Evolutionary conservation across 2,888 invertebrate genomes (phyloP).

Genomic region (Leptura quadrifasciata): DNA sequence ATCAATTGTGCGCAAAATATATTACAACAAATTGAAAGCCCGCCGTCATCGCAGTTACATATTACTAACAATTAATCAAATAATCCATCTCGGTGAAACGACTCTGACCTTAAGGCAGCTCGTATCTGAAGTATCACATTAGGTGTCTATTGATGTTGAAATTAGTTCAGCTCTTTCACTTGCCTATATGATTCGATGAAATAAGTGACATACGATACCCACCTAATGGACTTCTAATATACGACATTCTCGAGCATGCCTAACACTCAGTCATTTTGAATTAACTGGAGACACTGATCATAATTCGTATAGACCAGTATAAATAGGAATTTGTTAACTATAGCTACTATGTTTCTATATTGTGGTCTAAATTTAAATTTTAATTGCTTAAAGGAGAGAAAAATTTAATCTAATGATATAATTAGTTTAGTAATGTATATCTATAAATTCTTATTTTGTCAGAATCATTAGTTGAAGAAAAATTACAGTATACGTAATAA

Average conservation of each 20-base stretch:
- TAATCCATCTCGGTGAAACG: slow-evolving; percentile 11
- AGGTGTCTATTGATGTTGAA: slow-evolving; percentile 26
- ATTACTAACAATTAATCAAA: slow-evolving; percentile 34
- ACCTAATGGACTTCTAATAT: slow-evolving; percentile 19
- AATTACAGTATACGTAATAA: too few species aligned
- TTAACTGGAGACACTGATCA: slow-evolving; percentile 1
- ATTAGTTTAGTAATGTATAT: too few species aligned
- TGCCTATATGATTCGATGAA: slow-evolving; percentile 27
- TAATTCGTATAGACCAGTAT: background rate
- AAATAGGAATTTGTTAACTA: too few species aligned
- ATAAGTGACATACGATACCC: slow-evolving; percentile 12
- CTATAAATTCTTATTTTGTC: too few species aligned
- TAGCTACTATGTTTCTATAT: background rate
- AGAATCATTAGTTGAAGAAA: too few species aligned
- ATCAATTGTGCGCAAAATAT: slow-evolving; percentile 34
- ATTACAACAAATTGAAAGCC: slow-evolving; percentile 31
- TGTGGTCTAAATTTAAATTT: too few species aligned
- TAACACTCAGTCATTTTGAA: background rate
- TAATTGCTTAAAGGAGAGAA: too few species aligned
- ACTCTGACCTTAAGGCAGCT: slow-evolving; percentile 20
- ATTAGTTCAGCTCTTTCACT: slow-evolving; percentile 32
- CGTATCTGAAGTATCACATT: slow-evolving; percentile 33
- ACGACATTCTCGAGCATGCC: slow-evolving; percentile 8
- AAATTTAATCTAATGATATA: too few species aligned
- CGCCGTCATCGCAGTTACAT: slow-evolving; percentile 27